A percentile compares a stretch with the other conserved stretches of the same genome.
Conservation (phyloP, 1,140 invertebrate genomes). For the Schmidtea mediterranea region DNA sequence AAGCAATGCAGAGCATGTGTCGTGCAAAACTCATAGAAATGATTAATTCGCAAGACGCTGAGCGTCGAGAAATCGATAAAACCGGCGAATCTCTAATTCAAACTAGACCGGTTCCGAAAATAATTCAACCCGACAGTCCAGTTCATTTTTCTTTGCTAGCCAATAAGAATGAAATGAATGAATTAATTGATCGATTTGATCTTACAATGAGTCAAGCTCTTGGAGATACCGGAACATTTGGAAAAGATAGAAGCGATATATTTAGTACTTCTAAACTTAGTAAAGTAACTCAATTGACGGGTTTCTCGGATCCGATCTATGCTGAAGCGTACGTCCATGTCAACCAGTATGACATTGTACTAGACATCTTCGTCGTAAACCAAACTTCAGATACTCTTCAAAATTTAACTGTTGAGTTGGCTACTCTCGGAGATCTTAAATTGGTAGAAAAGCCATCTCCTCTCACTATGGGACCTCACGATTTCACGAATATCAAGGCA, state of each 20-base stretch:
- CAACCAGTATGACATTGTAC: constrained; percentile 53
- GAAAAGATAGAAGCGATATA: constrained; percentile 33
- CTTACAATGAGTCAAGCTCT: constrained; percentile 67
- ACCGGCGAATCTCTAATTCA: no score
- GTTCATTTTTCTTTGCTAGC: constrained; percentile 57
- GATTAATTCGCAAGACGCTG: constrained; percentile 4
- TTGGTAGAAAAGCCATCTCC: constrained; percentile 84
- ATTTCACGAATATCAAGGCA: constrained; percentile 90
- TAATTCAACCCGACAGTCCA: constrained; percentile 52
- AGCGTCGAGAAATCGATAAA: not conserved
- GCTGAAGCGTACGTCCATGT: constrained; percentile 95
- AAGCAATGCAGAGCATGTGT: no score
- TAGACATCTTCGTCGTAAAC: constrained; percentile 52
- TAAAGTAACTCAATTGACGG: constrained; percentile 81
- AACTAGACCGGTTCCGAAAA: no score
- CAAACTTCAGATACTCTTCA: constrained; percentile 83
- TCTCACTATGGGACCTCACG: constrained; percentile 70
- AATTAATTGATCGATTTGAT: constrained; percentile 39
- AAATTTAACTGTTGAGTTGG: constrained; percentile 84
- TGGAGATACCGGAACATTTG: constrained; percentile 30
- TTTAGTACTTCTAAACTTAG: constrained; percentile 6
- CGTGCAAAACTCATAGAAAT: not conserved
- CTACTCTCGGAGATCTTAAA: constrained; percentile 72
- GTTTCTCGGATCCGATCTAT: constrained; percentile 94
- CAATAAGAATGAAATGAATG: constrained; percentile 36